phyloP scores from a whole-genome alignment of 2,113 vertebrate species.

The Calyptommatus sinebrachiatus region DNA sequence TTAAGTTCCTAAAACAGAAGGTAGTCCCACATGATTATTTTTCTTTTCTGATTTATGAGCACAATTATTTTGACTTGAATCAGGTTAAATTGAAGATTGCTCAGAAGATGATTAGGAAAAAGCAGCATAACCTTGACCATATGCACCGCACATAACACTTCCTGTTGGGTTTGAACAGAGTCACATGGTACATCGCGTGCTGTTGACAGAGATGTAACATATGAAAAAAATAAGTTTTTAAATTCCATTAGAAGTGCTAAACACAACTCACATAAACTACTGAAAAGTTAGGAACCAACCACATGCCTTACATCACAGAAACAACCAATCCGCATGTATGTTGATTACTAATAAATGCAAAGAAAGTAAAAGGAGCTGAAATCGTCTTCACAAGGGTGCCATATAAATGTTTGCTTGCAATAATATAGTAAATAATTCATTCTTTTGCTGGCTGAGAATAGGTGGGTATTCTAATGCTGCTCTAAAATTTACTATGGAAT shows the following conservation, averaged over 20 bases:
- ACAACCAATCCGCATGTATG: slow-evolving; percentile 46
- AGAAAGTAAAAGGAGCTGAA: slow-evolving; percentile 56
- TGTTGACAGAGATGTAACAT: neutral
- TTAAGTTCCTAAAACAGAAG: neutral
- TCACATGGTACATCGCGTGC: neutral
- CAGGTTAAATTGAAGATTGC: neutral
- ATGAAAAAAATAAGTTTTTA: slow-evolving; percentile 24
- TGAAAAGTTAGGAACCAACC: slow-evolving; percentile 25
- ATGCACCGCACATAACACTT: neutral
- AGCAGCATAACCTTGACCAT: neutral
- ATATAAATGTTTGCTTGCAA: slow-evolving; percentile 43
- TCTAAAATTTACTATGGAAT: slow-evolving; percentile 67
- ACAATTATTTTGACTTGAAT: neutral
- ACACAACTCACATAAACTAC: slow-evolving; percentile 28
- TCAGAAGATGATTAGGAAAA: neutral
- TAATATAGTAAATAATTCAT: slow-evolving; percentile 71
- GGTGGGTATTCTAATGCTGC: slow-evolving; percentile 67
- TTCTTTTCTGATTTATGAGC: neutral
- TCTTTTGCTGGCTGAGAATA: slow-evolving; percentile 58
- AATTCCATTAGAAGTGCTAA: slow-evolving; percentile 29
- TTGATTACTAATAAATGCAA: slow-evolving; percentile 59
- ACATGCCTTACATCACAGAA: slow-evolving; percentile 39
- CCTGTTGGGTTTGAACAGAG: neutral
- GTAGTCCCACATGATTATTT: neutral
- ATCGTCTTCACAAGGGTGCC: slow-evolving; percentile 61